Conservation (phyloP, 1,140 invertebrate genomes). For the Macrobrachium nipponense region DNA sequence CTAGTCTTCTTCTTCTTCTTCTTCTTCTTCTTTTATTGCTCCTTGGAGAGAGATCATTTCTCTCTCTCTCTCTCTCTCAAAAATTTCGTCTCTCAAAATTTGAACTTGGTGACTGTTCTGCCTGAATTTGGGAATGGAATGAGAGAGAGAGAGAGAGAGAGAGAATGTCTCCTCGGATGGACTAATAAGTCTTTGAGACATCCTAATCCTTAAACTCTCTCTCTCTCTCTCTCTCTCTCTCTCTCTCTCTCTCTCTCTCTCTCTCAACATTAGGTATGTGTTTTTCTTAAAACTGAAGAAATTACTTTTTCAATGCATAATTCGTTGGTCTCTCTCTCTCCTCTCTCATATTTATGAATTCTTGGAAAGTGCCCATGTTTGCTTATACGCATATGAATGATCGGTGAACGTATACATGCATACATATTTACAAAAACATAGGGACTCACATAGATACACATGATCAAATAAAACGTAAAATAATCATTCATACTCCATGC, state of each 20-base stretch:
- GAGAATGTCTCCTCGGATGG: no score
- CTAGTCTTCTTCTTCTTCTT: no score
- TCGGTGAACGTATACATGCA: neutral
- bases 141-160: no score
- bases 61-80: neutral
- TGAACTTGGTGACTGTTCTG: neutral
- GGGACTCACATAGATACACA: neutral
- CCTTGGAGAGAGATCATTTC: neutral
- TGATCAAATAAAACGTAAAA: neutral
- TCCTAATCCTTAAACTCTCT: no score
- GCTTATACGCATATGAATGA: neutral
- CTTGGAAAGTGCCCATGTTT: neutral
- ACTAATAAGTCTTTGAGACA: no score
- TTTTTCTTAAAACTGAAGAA: no score
- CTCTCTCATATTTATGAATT: neutral
- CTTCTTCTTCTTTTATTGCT: no score
- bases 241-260: neutral
- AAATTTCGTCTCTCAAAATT: neutral
- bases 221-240: conserved; percentile 13
- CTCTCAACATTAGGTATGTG: no score
- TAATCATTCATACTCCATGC: no score
- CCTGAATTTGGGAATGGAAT: neutral
- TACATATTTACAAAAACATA: conserved; percentile 18
- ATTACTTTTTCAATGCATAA: neutral
- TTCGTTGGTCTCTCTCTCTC: neutral